These are phyloP conservation scores for Etheostoma perlongum DNA, from an alignment of 2,797 vertebrate genomes.

Conservation along the genomic window DNA sequence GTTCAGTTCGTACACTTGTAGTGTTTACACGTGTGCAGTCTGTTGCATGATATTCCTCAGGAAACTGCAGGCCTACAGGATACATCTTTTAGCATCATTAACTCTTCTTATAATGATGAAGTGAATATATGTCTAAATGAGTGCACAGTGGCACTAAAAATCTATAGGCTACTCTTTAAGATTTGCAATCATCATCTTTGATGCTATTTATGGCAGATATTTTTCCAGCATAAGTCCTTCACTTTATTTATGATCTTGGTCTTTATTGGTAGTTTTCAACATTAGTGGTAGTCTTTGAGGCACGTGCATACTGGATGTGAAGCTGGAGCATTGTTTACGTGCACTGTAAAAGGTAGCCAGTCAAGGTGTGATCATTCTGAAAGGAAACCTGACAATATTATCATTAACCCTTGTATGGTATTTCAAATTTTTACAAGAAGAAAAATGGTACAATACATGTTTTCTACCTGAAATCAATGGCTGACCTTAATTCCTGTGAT, in stretches of 20 bases:
- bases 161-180: neutral
- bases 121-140: slow-evolving; percentile 45
- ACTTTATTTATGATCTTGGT: neutral
- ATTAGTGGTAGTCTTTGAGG: neutral
- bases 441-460: no score
- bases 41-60: slow-evolving; percentile 45
- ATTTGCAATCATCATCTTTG: neutral
- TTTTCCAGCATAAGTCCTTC: neutral
- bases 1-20: slow-evolving; percentile 41
- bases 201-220: neutral
- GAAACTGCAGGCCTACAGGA: neutral
- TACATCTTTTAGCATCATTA: slow-evolving; percentile 48
- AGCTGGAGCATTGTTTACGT: neutral
- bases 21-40: slow-evolving; percentile 34
- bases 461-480: no score
- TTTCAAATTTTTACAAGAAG: no score
- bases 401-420: neutral
- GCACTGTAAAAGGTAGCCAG: neutral
- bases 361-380: neutral
- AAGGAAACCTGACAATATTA: neutral
- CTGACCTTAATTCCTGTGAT: no score
- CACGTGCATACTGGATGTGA: neutral
- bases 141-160: slow-evolving; percentile 7
- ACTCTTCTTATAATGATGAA: slow-evolving; percentile 45
- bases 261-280: neutral